These are phyloP conservation scores for Xiphophorus hellerii DNA, from an alignment of 2,113 vertebrate species.

Conservation along the genomic window DNA sequence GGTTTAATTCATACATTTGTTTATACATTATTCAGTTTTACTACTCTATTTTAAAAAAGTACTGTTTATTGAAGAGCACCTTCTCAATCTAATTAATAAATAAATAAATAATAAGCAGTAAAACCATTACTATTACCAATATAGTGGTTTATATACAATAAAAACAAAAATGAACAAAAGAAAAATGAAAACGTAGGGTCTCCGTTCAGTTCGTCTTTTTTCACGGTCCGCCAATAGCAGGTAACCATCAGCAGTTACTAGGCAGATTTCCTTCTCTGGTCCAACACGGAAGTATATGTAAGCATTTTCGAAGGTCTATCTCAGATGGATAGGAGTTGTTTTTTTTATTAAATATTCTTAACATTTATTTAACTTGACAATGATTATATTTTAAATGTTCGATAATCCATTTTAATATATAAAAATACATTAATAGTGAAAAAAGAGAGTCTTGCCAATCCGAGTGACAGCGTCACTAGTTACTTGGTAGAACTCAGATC, in stretches of 20 bases:
- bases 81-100: neutral
- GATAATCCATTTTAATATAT: no score
- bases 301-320: neutral
- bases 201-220: neutral
- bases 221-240: slow-evolving; percentile 32
- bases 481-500: slow-evolving; percentile 45
- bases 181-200: neutral
- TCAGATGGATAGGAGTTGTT: neutral
- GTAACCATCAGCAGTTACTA: slow-evolving; percentile 46
- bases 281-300: neutral
- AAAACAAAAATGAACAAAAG: neutral
- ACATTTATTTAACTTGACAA: neutral
- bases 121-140: neutral
- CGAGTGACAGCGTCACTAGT: slow-evolving; percentile 30
- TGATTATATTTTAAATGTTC: no score
- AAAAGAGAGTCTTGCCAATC: neutral
- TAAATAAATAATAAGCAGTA: neutral
- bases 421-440: no score
- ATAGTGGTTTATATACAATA: neutral
- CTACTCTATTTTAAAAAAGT: no score
- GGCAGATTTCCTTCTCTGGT: slow-evolving; percentile 7
- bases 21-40: neutral
- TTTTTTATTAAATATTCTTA: neutral
- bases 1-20: neutral
- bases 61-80: neutral